These are phyloP conservation scores for Zapornia atra DNA, from an alignment of 2,113 vertebrate species.

Conservation along the genomic window DNA sequence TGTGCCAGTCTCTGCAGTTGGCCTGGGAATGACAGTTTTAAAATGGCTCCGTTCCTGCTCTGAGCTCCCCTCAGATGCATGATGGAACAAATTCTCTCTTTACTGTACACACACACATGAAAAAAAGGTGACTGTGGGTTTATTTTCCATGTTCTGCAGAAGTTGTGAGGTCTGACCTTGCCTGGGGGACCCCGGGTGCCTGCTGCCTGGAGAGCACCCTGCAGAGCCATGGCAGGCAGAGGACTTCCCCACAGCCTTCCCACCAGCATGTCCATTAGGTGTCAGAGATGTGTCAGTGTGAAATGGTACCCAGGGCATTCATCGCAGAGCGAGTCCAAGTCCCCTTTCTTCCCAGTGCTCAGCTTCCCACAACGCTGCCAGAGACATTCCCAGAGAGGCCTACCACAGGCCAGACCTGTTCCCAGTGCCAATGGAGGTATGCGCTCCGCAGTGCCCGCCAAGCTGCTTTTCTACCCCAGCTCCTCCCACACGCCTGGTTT, in stretches of 20 bases:
- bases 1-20: neutral
- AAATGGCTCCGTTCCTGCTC: neutral
- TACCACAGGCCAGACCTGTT: neutral
- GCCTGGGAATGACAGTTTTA: neutral
- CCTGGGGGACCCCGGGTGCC: neutral
- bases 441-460: neutral
- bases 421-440: neutral
- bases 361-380: neutral
- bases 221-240: neutral
- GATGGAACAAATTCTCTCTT: neutral
- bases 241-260: neutral
- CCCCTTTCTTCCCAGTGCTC: neutral
- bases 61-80: neutral
- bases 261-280: rapidly evolving
- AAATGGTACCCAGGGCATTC: neutral
- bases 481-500: neutral
- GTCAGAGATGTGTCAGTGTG: neutral
- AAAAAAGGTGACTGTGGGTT: neutral
- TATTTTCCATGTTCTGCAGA: neutral
- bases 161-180: neutral
- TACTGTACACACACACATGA: neutral
- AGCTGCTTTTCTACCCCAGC: neutral
- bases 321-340: neutral
- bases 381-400: neutral
- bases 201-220: neutral